Percentiles rank a stretch among this genome's conserved stretches.
Conservation (phyloP, 2,113 vertebrate species). For the Lepus europaeus region DNA sequence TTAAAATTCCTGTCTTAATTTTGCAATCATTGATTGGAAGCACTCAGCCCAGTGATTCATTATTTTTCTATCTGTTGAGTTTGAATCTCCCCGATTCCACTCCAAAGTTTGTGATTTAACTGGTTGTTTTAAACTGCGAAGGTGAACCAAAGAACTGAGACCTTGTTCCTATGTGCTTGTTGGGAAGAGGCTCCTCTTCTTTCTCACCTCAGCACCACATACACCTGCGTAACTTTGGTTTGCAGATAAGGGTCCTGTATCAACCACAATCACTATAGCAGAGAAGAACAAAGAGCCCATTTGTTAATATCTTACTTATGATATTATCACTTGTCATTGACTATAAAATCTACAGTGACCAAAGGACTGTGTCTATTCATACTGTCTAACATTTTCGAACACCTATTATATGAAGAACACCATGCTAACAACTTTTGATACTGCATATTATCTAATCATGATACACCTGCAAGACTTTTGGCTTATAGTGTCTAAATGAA, state of each 20-base stretch:
- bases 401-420: neutral
- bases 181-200: neutral
- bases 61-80: neutral
- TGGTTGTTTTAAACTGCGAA: neutral
- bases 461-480: neutral
- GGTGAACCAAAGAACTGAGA: neutral
- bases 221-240: neutral
- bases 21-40: neutral
- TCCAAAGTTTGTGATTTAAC: neutral
- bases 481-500: neutral
- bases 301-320: no score
- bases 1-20: neutral
- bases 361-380: neutral
- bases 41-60: neutral
- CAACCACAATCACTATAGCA: neutral
- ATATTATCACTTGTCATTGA: neutral
- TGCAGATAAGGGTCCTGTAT: neutral
- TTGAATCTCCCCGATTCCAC: neutral
- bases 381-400: neutral
- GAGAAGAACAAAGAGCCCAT: neutral
- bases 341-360: neutral
- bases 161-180: fast-evolving
- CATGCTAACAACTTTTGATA: neutral
- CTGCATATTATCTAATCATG: neutral
- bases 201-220: neutral